A percentile compares a stretch with the other conserved stretches of the same genome.
These are phyloP conservation scores for Vanessa atalanta DNA, from an alignment of 1,140 invertebrate genomes.

Conservation along the genomic window DNA sequence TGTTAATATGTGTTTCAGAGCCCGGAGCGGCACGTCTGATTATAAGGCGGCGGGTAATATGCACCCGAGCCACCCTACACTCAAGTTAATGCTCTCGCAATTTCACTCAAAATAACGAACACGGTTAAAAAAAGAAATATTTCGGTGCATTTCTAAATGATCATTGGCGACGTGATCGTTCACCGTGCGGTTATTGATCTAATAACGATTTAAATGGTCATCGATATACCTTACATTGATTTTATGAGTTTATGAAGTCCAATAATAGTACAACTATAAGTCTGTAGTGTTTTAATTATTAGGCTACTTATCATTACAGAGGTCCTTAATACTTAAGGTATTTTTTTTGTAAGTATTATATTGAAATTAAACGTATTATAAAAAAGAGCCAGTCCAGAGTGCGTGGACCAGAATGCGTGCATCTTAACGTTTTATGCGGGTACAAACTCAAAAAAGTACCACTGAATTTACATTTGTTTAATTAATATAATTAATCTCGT, in stretches of 20 bases:
- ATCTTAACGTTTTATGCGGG: too few relatives aligned
- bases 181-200: slow-evolving; percentile 28
- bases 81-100: slow-evolving; percentile 79
- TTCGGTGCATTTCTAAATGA: slow-evolving; percentile 69
- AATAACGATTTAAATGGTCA: slow-evolving; percentile 2
- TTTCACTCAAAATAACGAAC: slow-evolving; percentile 77
- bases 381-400: too few relatives aligned
- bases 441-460: too few relatives aligned
- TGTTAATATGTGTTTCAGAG: slow-evolving; percentile 60
- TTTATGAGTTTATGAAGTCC: background rate
- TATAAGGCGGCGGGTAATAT: slow-evolving; percentile 69
- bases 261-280: background rate
- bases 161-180: slow-evolving; percentile 56
- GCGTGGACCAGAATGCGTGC: too few relatives aligned
- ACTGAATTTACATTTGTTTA: too few relatives aligned
- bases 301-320: too few relatives aligned
- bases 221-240: background rate
- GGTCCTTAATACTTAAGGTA: too few relatives aligned
- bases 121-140: slow-evolving; percentile 69
- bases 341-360: too few relatives aligned
- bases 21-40: slow-evolving; percentile 53
- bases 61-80: slow-evolving; percentile 74
- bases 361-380: too few relatives aligned
- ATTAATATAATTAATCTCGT: too few relatives aligned
- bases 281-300: background rate